Conservation (phyloP, 2,888 invertebrate genomes). For the Microchrysa polita region DNA sequence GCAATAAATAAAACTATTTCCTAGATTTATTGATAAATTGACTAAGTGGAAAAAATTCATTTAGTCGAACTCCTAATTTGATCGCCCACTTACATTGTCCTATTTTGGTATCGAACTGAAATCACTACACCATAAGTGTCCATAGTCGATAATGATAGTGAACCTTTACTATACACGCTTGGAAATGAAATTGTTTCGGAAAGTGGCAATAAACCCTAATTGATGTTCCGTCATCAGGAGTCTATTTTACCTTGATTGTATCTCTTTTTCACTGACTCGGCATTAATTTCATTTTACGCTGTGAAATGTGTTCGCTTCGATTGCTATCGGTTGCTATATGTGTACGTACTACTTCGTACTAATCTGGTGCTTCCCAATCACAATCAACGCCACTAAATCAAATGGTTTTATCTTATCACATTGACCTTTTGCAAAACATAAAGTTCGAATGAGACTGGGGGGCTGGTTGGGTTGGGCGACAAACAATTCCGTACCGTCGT, state of each 20-base stretch:
- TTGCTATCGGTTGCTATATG: slow-evolving; percentile 26
- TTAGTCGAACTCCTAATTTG: slow-evolving; percentile 37
- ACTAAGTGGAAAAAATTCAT: neutral
- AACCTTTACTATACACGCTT: slow-evolving; percentile 19
- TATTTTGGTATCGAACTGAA: neutral
- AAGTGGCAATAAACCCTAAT: slow-evolving; percentile 44
- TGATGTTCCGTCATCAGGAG: slow-evolving; percentile 33
- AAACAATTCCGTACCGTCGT: neutral
- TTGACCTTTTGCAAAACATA: no score
- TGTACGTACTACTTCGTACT: no score
- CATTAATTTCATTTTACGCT: slow-evolving; percentile 39
- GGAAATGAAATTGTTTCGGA: slow-evolving; percentile 24
- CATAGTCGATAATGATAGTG: neutral
- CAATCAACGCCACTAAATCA: no score
- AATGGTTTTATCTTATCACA: no score
- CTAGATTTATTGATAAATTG: neutral
- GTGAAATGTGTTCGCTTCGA: slow-evolving; percentile 28
- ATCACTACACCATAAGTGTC: neutral
- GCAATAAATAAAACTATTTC: neutral
- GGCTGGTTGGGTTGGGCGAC: no score
- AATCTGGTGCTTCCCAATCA: neutral
- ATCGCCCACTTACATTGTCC: neutral
- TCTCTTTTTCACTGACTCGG: slow-evolving; percentile 39
- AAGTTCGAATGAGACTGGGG: no score
- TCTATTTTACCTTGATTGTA: slow-evolving; percentile 34